Evolutionary conservation across 1,140 invertebrate species (phyloP).

Genomic region (Brevipalpus yothersi): DNA sequence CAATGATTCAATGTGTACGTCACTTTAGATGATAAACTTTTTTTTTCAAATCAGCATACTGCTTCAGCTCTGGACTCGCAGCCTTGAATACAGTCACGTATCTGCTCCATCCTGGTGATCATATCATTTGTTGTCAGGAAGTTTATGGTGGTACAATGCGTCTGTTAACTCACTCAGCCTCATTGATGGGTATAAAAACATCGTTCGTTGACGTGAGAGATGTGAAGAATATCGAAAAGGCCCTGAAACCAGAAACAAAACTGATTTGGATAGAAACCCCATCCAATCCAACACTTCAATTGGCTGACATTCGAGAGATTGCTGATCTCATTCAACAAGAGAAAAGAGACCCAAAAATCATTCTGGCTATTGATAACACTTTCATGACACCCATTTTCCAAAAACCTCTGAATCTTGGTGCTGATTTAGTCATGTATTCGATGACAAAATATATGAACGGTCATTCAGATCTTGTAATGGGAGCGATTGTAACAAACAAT

Average conservation of each 20-base stretch:
- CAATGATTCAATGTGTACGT: no score
- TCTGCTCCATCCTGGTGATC: constrained; percentile 57
- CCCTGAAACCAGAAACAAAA: constrained; percentile 59
- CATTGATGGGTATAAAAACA: constrained; percentile 38
- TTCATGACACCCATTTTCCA: constrained; percentile 88
- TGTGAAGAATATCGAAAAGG: constrained; percentile 34
- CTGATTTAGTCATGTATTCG: constrained; percentile 76
- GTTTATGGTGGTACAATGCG: constrained; percentile 75
- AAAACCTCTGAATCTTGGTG: constrained; percentile 65
- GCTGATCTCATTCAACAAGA: constrained; percentile 17
- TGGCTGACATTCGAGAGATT: constrained; percentile 62
- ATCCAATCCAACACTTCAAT: constrained; percentile 83
- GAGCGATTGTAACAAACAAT: constrained; percentile 29
- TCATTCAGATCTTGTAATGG: constrained; percentile 94
- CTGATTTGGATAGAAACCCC: constrained; percentile 92
- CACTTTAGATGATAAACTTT: no score
- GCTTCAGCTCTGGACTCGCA: constrained; percentile 47
- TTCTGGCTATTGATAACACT: constrained; percentile 87
- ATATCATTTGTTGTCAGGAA: constrained; percentile 73
- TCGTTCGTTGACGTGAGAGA: constrained; percentile 60
- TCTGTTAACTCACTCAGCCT: constrained; percentile 31
- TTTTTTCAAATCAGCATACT: background rate
- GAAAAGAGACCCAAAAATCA: constrained; percentile 21
- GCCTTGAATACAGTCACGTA: constrained; percentile 46
- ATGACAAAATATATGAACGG: constrained; percentile 97